These are phyloP conservation scores for Lissocephala sabroskyi DNA, from an alignment of 2,888 invertebrate genomes.

Conservation along the genomic window DNA sequence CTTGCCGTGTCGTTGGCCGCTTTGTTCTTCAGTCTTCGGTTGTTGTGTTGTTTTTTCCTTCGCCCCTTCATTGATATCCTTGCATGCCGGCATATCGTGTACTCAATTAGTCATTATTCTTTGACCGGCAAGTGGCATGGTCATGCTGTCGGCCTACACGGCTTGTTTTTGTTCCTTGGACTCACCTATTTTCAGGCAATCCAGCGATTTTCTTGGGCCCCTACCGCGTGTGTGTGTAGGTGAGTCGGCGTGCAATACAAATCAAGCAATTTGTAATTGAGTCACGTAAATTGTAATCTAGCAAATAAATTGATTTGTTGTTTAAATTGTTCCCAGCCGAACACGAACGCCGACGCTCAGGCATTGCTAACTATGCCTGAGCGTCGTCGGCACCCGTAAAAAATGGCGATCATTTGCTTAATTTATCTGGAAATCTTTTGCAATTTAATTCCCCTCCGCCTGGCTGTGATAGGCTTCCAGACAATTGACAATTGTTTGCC, in stretches of 20 bases:
- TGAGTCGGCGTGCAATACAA: constrained; percentile 27
- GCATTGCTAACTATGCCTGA: constrained; percentile 15
- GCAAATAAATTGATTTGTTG: constrained; percentile 61
- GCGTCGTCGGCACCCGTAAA: too few species aligned
- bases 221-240: constrained; percentile 12
- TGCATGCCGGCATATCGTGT: constrained; percentile 28
- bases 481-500: too few species aligned
- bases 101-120: constrained; percentile 36
- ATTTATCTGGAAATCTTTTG: too few species aligned
- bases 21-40: too few species aligned
- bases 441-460: too few species aligned
- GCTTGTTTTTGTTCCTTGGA: background rate
- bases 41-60: constrained; percentile 7
- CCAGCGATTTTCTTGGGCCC: constrained; percentile 3
- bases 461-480: background rate
- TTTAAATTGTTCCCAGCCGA: constrained; percentile 31
- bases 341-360: constrained; percentile 22
- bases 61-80: constrained; percentile 1
- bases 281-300: constrained; percentile 58
- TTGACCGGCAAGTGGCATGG: constrained; percentile 19
- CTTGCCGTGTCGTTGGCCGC: constrained; percentile 9
- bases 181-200: background rate
- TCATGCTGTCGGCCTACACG: background rate
- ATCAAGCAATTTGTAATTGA: constrained; percentile 47
- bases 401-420: too few species aligned